Evolutionary conservation across 2,797 vertebrate species (phyloP), one percentile per base, ranked within the genome.

Genomic region (Octomys mimax): DNA sequence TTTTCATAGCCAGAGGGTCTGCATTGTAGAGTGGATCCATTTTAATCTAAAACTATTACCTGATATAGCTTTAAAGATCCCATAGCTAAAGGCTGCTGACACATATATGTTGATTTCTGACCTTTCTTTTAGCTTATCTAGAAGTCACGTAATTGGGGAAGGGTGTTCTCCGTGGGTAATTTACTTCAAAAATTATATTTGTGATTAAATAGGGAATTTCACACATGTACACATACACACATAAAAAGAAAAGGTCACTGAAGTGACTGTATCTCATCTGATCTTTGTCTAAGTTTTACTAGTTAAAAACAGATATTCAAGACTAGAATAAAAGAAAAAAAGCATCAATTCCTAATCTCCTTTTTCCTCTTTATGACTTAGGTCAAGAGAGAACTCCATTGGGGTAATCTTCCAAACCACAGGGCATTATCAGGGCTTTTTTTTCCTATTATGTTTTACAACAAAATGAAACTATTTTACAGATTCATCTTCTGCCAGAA

Each of bases 101-200:
- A 88, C 26, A 39, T n/a, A 87, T 2, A 64, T 11, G 13, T 26
- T 90, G 90, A 73, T 61, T 86, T 97, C 92, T 90, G 71, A 62
- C 54, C 81, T 85, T 93, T 83, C 64, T 94, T 91, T 92, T 84
- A 24, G 8, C 42, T 95, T 64, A 91, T 87, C 54, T 68, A 59
- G 78, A 57, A 10, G 31, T 26, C 59, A 81, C 92, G 36, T 31
- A 91, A 92, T 68, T 24, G 21, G 42, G 1, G 49, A 21, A 7
- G 93, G n/a, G 33, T 84, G 96, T 73, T 85, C 73, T 66, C 83
- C 81, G 52, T 73, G 62, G 28, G 42, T 54, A 97, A 95, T 75
- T 84, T 83, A 77, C 77, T 95, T 93, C 86, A 95, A 94, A 97
- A 93, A 94, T 80, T 92, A 80, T 87, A 57, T 82, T 62, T 89